Conservation (phyloP, 2,113 vertebrate species). For the Antidorcas marsupialis region DNA sequence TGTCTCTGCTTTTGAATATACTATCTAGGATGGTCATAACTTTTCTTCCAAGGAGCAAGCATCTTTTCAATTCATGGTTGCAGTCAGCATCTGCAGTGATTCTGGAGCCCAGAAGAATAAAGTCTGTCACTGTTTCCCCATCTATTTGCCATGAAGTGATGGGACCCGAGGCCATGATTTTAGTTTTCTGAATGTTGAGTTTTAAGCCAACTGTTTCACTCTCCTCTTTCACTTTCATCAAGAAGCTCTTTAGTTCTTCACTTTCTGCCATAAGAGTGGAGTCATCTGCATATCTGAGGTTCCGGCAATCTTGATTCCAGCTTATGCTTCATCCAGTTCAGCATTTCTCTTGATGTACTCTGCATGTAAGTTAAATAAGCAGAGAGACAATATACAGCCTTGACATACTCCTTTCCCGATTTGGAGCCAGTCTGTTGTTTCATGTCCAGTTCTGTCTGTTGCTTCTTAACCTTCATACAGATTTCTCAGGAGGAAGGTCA, state of each 20-base stretch:
- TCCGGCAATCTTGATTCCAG: neutral
- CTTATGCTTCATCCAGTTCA: neutral
- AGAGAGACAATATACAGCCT: neutral
- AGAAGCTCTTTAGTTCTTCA: neutral
- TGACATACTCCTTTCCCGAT: neutral
- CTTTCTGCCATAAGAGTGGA: neutral
- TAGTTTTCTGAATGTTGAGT: neutral
- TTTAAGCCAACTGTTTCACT: neutral
- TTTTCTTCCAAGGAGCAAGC: neutral
- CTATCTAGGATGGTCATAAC: neutral
- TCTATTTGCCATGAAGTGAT: neutral
- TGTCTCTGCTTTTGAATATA: neutral
- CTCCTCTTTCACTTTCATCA: neutral
- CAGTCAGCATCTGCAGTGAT: neutral
- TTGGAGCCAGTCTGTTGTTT: neutral
- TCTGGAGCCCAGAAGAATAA: neutral
- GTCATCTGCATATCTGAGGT: neutral
- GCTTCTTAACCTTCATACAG: neutral
- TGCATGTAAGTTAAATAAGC: neutral
- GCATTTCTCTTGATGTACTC: neutral
- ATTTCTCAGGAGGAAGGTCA: neutral
- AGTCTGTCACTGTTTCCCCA: neutral
- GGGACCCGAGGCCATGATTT: fast-evolving
- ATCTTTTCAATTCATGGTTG: neutral
- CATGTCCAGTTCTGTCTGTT: neutral